Evolutionary conservation across 2,888 invertebrate genomes (phyloP).

Genomic region (Acronicta psi): DNA sequence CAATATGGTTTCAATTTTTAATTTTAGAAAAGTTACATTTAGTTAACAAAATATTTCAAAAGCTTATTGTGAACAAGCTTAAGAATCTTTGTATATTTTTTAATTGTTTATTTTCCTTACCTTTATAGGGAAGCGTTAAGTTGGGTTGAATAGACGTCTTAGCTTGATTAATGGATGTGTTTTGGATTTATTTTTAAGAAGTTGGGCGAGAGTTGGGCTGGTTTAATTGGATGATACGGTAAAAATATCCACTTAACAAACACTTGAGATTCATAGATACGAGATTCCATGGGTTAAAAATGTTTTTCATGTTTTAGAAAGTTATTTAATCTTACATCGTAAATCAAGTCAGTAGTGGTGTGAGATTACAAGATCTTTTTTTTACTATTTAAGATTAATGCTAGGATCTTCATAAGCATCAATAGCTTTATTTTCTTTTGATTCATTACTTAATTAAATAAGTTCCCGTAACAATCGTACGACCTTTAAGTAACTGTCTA

Average conservation of each 20-base stretch:
- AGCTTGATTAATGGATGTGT: conserved; percentile 79
- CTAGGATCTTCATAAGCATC: not conserved
- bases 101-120: conserved; percentile 71
- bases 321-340: conserved; percentile 10
- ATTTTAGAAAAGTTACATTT: conserved; percentile 57
- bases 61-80: conserved; percentile 38
- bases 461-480: conserved; percentile 6
- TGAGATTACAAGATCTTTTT: conserved; percentile 7
- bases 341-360: conserved; percentile 4
- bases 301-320: conserved; percentile 12
- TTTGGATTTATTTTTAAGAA: conserved; percentile 68
- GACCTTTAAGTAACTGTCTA: not conserved
- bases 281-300: conserved; percentile 2
- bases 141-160: conserved; percentile 66
- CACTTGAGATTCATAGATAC: conserved; percentile 37
- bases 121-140: conserved; percentile 74
- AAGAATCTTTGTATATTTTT: conserved; percentile 43
- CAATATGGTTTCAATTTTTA: conserved; percentile 54
- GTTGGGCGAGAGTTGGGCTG: conserved; percentile 52
- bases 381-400: conserved; percentile 7
- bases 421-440: conserved; percentile 3
- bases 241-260: conserved; percentile 54
- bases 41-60: conserved; percentile 42
- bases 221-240: conserved; percentile 77
- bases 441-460: conserved; percentile 19